These are phyloP conservation scores for Drosophila falleni DNA, from an alignment of 2,888 invertebrate genomes.

Conservation along the genomic window DNA sequence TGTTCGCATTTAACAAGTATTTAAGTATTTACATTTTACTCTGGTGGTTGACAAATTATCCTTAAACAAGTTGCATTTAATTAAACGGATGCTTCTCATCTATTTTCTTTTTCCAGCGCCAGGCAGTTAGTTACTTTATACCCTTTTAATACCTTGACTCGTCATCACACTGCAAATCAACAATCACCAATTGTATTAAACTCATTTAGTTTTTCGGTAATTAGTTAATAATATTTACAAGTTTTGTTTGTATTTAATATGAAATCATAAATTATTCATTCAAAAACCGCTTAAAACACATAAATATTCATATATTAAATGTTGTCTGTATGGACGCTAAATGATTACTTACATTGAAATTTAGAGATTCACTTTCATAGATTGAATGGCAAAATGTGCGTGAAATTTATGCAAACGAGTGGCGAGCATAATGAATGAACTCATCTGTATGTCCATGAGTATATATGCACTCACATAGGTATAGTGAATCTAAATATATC, in stretches of 20 bases:
- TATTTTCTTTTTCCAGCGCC: conserved; percentile 36
- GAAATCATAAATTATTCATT: conserved; percentile 30
- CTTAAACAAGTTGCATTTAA: background rate
- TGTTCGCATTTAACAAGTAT: conserved; percentile 19
- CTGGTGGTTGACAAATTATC: background rate
- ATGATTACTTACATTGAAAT: conserved; percentile 26
- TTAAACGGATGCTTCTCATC: conserved; percentile 2
- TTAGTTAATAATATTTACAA: conserved; percentile 6
- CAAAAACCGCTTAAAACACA: conserved; percentile 19
- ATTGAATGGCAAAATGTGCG: conserved; percentile 50
- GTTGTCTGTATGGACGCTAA: background rate
- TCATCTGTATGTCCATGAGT: conserved; percentile 17
- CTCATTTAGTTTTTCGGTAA: conserved; percentile 18
- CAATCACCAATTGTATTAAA: conserved; percentile 6
- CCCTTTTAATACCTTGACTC: conserved; percentile 23
- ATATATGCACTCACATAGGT: background rate
- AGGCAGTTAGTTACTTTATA: conserved; percentile 40
- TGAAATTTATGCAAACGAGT: conserved; percentile 68
- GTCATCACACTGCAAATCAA: background rate
- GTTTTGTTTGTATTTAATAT: conserved; percentile 29
- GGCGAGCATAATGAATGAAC: conserved; percentile 47
- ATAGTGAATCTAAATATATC: background rate
- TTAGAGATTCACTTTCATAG: conserved; percentile 28
- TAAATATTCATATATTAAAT: conserved; percentile 17
- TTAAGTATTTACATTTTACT: conserved; percentile 4